Evolutionary conservation across 2,888 invertebrate species (phyloP), one percentile per base, ranked within the genome.

Genomic region (Volucella bombylans): DNA sequence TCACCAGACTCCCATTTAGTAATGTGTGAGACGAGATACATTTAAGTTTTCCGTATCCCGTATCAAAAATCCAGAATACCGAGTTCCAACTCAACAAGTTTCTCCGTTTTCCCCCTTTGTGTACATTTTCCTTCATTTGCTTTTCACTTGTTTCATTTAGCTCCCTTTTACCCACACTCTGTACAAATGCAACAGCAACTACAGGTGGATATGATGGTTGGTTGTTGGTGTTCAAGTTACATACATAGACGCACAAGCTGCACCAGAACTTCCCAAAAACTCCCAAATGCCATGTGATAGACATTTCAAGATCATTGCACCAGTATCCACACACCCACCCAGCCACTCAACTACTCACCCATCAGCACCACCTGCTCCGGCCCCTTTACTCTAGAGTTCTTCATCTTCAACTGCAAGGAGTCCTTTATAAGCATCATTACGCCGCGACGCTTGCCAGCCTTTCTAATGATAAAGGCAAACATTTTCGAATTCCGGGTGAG

Each of bases 1-100:
- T 31, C 6, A 31, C 31, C 31, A 31, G 31, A 31, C 6, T 31
- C 31, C 31, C 31, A 31, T 31, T 31, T 31, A 6, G 31, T 6
- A 6, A 31, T 6, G 31, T 31, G 6, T 31, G 31, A 31, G 31
- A 31, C 31, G 31, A 31, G 31, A 31, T 31, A 31, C 31, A 31
- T 31, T 31, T 31, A 31, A 31, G 31, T 31, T 31, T 31, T 31
- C 6, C 31, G 31, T 31, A 31, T 31, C 31, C 31, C 31, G 31
- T 31, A 31, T 31, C 4, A 4, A 8, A 2, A 52, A 14, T 38
- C 41, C 38, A 31, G 31, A 31, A 31, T 31, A 31, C 31, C 50
- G 39, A 64, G 55, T 18, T 73, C n/a, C 62, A 74, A 77, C 65
- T 85, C 83, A 85, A 85, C 83, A 85, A 85, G 83, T 85, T 57